A percentile compares a stretch with the other conserved stretches of the same genome.
Conservation (phyloP, 2,797 vertebrate species). For the Salarias fasciatus region DNA sequence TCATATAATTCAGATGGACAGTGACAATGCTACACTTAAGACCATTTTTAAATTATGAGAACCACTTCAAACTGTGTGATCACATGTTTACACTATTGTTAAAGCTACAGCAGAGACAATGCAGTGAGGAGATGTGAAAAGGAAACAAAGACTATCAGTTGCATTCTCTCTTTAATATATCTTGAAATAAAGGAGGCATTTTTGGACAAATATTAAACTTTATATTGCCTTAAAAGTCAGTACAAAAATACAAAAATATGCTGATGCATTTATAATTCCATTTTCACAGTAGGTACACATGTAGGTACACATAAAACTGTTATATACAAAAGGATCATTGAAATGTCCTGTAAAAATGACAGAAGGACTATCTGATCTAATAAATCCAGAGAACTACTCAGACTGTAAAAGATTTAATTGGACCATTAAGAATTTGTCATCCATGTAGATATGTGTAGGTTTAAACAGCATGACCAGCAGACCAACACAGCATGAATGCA, state of each 20-base stretch:
- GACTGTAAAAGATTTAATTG: conserved; percentile 8
- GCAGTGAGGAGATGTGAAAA: not conserved
- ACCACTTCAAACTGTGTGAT: conserved; percentile 7
- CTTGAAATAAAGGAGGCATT: conserved; percentile 24
- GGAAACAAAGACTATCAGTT: not conserved
- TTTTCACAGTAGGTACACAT: conserved; percentile 83
- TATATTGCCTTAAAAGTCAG: conserved; percentile 79
- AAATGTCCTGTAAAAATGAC: conserved; percentile 27
- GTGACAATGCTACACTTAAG: conserved; percentile 41
- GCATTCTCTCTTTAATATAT: not conserved
- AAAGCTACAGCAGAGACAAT: conserved; percentile 5
- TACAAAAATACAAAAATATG: conserved; percentile 88
- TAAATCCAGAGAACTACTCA: conserved; percentile 45
- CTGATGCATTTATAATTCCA: conserved; percentile 75
- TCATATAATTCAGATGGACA: conserved; percentile 23
- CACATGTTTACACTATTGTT: not conserved
- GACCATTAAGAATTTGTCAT: not conserved
- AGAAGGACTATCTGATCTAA: conserved; percentile 19
- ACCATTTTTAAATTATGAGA: conserved; percentile 40
- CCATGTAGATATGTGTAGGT: conserved; percentile 5
- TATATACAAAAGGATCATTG: conserved; percentile 75
- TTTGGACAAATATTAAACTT: conserved; percentile 70
- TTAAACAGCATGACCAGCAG: conserved; percentile 32
- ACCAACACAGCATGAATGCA: conserved; percentile 26
- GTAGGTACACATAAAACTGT: conserved; percentile 59